Base-by-base conservation (phyloP, 2,888 invertebrate genomes). In the Polylopha cassiicola region DNA sequence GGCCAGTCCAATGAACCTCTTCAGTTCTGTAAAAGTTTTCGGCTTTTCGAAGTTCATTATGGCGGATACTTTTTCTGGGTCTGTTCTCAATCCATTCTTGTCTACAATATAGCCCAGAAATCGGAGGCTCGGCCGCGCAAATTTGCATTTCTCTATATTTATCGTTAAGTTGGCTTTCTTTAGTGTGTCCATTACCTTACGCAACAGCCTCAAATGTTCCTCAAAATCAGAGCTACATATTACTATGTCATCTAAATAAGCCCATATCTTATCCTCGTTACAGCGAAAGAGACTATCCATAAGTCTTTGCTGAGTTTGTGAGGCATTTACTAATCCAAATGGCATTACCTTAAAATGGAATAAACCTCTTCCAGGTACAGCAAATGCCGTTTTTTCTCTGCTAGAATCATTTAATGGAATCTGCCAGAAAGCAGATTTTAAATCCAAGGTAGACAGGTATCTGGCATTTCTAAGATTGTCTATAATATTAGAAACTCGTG, bases 341-440 rank as follows among this genome's bases (percentile, higher is more conserved):
- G 41, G 41, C 37, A 41, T 46, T 0, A 30, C 34, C 7, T 36
- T 42, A 20, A 42, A 45, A 3, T 38, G 34, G 14, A 18, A 45
- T 3, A 36, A 7, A 0, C 46, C 46, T 8, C 20, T 27, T 0
- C 42, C 42, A 1, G 42, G 24, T 11, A 46, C n/a, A 2, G 14
- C 22, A 8, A 48, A 42, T 2, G 50, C 45, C 7, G 50, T 48
- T 18, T 47, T 47, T 21, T 44, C 43, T 27, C 33, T 50, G 9
- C 36, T 38, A 1, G 9, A 8, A 7, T 38, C 32, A 1, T 30
- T 31, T 23, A 60, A 17, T 1, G 47, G 41, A 0, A 64, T 43
- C 43, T 64, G 61, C 53, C 56, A 61, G 42, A 60, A 65, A 1
- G 57, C 62, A 11, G 53, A 48, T 11, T 53, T 53, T 11, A 57